phyloP scores from a whole-genome alignment of 1,140 invertebrate species.

The Phymastichus coffea region DNA sequence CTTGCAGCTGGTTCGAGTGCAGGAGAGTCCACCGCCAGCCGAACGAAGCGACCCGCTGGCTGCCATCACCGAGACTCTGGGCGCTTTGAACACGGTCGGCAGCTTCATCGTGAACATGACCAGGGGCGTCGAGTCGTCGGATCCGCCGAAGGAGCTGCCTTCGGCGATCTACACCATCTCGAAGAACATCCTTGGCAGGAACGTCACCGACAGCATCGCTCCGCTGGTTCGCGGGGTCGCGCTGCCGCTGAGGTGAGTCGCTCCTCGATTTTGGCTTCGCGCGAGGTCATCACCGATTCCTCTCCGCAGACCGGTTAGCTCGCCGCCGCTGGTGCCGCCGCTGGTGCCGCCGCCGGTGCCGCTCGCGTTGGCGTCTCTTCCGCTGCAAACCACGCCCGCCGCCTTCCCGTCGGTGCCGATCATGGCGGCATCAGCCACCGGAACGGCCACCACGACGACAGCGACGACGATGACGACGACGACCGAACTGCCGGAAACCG shows the following conservation, averaged over 20 bases:
- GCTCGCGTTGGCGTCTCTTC: too few species aligned
- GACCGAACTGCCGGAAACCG: slow-evolving; percentile 39
- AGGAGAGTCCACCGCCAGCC: slow-evolving; percentile 27
- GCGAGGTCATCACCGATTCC: background rate
- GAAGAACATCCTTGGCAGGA: slow-evolving; percentile 74
- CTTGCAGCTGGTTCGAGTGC: slow-evolving; percentile 38
- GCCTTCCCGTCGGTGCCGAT: background rate
- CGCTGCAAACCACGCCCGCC: background rate
- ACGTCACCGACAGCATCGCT: slow-evolving; percentile 76
- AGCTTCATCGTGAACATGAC: slow-evolving; percentile 81
- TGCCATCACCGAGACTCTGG: slow-evolving; percentile 62
- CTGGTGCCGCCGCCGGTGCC: background rate
- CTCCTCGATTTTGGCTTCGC: too few species aligned
- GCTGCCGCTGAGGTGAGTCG: slow-evolving; percentile 56
- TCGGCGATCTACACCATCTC: slow-evolving; percentile 77
- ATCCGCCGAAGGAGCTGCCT: slow-evolving; percentile 62
- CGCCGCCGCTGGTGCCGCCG: background rate
- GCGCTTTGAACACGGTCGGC: slow-evolving; percentile 79
- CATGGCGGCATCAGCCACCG: too few species aligned
- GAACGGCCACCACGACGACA: background rate
- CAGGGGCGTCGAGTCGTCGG: slow-evolving; percentile 53
- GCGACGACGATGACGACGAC: slow-evolving; percentile 19
- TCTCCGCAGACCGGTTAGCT: background rate
- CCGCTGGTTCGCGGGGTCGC: slow-evolving; percentile 70
- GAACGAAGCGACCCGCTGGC: slow-evolving; percentile 46